Base-by-base conservation (phyloP, 2,113 vertebrate species). In the Oryzias javanicus region DNA sequence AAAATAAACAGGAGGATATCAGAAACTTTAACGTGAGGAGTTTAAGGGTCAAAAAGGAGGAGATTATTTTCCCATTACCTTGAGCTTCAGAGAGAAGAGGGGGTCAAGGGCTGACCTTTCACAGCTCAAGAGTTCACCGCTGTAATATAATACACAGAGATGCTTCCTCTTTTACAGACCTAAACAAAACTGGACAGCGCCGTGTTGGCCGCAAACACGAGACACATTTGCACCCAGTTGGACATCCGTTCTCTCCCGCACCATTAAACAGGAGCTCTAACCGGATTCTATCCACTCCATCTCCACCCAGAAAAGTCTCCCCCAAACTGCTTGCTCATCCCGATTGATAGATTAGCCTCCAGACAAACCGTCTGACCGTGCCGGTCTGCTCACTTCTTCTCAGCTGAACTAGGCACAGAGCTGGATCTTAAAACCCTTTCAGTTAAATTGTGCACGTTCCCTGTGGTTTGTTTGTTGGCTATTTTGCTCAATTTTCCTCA, bases 251-350 rank as follows among this genome's bases (percentile, higher is more conserved):
- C 18, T 53, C 41, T 40, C 24, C 29, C 46, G 42, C 42, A 65
- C 40, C 56, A 42, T 72, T 61, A 41, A 53, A 60, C 80, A 74
- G 67, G 49, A 57, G 73, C 65, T 76, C 66, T 87, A 86, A 90
- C 82, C 78, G 83, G 79, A 88, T 88, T 81, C 76, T 20, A 4
- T 55, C 24, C 62, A 20, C 62, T 60, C 69, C 63, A 64, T 66
- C 72, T 61, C 65, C 70, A 41, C 56, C n/a, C 50, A 79, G 72
- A 76, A 78, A 67, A 76, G 71, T 79, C 74, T 57, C 22, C 64
- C 42, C 70, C 54, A 82, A 81, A 87, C 79, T 86, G 88, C 67
- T 65, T 58, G 27, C 60, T 82, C 57, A 54, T 65, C 42, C 56
- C 10, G 6, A 76, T 65, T 45, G 48, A 57, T 20, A 68, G 76